Percentiles rank a stretch among this genome's conserved stretches.
These are phyloP conservation scores for Noturus placidus DNA, from an alignment of 2,113 vertebrate species.

Conservation along the genomic window DNA sequence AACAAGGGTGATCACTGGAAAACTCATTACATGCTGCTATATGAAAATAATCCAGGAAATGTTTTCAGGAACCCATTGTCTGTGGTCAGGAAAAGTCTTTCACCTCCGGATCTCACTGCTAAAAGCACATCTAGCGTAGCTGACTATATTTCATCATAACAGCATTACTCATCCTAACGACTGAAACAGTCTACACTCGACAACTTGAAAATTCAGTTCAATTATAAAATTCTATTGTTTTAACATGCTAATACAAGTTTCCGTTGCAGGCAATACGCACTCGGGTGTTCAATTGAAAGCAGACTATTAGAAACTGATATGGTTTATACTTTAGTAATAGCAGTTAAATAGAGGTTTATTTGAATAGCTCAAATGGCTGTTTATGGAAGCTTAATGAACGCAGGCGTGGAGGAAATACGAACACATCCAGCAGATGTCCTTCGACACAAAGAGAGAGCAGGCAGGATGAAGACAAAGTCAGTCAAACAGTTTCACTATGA, in stretches of 20 bases:
- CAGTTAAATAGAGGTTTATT: not conserved
- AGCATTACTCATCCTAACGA: no score
- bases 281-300: not conserved
- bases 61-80: no score
- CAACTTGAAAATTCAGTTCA: not conserved
- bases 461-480: not conserved
- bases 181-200: not conserved
- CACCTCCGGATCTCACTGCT: not conserved
- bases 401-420: not conserved
- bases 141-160: not conserved
- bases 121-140: not conserved
- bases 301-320: not conserved
- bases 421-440: slow-evolving; percentile 44
- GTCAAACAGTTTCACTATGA: slow-evolving; percentile 41
- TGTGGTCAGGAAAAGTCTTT: not conserved
- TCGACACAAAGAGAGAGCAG: slow-evolving; percentile 1
- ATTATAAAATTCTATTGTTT: not conserved
- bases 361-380: not conserved
- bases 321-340: not conserved
- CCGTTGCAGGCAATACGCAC: not conserved
- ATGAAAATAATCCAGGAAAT: not conserved
- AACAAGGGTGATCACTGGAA: not conserved
- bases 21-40: not conserved
- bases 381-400: not conserved
- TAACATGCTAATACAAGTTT: not conserved